Conservation (phyloP, 2,797 vertebrate species). For the Cynopterus sphinx region DNA sequence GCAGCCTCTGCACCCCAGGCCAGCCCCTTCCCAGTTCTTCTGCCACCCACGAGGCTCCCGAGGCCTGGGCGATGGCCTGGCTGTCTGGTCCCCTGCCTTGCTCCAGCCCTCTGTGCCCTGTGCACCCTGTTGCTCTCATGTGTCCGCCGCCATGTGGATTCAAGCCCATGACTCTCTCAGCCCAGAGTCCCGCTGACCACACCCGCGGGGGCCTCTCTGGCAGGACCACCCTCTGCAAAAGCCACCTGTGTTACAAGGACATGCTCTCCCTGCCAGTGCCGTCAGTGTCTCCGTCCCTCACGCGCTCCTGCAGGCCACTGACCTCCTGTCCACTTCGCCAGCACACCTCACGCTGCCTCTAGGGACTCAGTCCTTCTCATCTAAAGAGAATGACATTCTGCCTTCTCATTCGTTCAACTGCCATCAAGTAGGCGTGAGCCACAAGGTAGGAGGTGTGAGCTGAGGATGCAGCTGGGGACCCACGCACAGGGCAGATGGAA, state of each 20-base stretch:
- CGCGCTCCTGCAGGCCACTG: neutral
- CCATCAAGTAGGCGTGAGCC: neutral
- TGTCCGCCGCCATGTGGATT: neutral
- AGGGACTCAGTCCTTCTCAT: neutral
- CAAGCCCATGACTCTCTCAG: neutral
- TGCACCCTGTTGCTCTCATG: accelerated
- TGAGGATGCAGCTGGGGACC: neutral
- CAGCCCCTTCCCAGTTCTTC: neutral
- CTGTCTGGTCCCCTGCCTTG: neutral
- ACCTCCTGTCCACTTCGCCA: neutral
- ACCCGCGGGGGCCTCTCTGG: too few relatives aligned
- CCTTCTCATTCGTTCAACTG: neutral
- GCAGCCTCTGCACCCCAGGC: neutral
- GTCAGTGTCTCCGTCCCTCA: neutral
- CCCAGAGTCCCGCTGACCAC: neutral
- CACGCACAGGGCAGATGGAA: neutral
- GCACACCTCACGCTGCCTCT: neutral
- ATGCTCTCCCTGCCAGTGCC: neutral
- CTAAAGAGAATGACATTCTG: neutral
- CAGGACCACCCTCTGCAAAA: accelerated
- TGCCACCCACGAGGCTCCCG: accelerated
- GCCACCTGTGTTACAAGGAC: neutral
- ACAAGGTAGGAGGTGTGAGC: neutral
- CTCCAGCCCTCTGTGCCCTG: neutral
- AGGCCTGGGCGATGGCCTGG: neutral